Conservation (phyloP, 1,140 invertebrate species). For the Drosophila bocki region DNA sequence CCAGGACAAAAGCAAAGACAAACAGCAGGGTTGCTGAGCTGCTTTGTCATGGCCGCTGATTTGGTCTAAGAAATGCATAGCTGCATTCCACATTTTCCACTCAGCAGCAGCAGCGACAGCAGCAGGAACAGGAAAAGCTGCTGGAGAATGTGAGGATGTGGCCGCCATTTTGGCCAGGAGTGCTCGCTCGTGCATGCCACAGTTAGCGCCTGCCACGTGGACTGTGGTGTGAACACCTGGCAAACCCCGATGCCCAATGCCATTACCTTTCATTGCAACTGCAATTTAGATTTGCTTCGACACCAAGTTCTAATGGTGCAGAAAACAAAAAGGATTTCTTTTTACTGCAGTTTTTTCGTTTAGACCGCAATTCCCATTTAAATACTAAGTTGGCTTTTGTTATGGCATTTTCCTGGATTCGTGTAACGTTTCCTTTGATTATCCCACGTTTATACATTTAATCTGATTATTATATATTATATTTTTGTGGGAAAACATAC, state of each 20-base stretch:
- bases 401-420: conserved; percentile 10
- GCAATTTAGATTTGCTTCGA: not conserved
- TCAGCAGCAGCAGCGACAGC: conserved; percentile 16
- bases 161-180: conserved; percentile 56
- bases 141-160: conserved; percentile 19
- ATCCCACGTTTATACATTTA: not conserved
- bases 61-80: conserved; percentile 79
- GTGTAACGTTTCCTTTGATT: not conserved
- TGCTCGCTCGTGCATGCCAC: conserved; percentile 45
- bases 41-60: conserved; percentile 78
- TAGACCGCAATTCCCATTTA: not conserved
- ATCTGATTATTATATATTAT: not conserved
- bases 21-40: conserved; percentile 39
- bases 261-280: conserved; percentile 9
- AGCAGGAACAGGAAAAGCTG: conserved; percentile 8
- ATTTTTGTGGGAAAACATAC: not conserved
- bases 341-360: not conserved
- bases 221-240: conserved; percentile 30
- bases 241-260: conserved; percentile 9
- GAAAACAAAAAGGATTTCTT: not conserved
- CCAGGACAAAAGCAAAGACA: conserved; percentile 36
- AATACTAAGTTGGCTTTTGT: not conserved
- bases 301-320: not conserved
- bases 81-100: conserved; percentile 70
- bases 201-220: conserved; percentile 21